Evolutionary conservation across 2,888 invertebrate genomes (phyloP), one percentile per base, ranked within the genome.

Genomic region (Plagodis pulveraria): DNA sequence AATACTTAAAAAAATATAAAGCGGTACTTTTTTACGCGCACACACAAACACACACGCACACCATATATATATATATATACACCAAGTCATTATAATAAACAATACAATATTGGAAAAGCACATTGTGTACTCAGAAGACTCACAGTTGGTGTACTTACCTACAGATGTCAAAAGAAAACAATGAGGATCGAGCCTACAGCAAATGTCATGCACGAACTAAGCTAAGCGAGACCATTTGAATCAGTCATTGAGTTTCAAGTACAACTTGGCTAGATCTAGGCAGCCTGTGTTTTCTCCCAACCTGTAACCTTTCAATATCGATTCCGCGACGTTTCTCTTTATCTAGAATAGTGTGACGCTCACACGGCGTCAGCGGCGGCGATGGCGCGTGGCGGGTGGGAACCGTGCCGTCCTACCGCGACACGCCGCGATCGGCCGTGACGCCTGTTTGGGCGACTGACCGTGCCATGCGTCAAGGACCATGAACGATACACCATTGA

Each of bases 341-440:
- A 80, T 78, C 75, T 84, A 71, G 84, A 80, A 74, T 83, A 85
- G 83, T 82, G 76, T 82, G 77, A 77, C 84, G 76, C 73, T 84
- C 80, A 78, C 81, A 80, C 77, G 75, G 66, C 61, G 56, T 10
- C 36, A 9, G 7, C 59, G 49, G 64, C 58, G 62, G 56, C 47
- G 67, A 63, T 62, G 70, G 81, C 76, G 88, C 87, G 83, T 84
- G 76, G 74, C 73, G 76, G 74, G 73, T 82, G 83, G 75, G 85
- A 84, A 85, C 76, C 79, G 79, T 84, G 86, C 77, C 82, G 77
- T 56, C 67, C 66, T 58, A 59, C 69, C 69, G 65, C 66, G 60
- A 63, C 66, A 56, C 45, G 51, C 52, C 6, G 58, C 61, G 58
- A 52, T 67, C 64, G 63, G 56, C 69, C 72, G 65, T 77, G 70